A percentile compares a stretch with the other conserved stretches of the same genome.
Conservation (phyloP, 2,113 vertebrate species). For the Struthio camelus region DNA sequence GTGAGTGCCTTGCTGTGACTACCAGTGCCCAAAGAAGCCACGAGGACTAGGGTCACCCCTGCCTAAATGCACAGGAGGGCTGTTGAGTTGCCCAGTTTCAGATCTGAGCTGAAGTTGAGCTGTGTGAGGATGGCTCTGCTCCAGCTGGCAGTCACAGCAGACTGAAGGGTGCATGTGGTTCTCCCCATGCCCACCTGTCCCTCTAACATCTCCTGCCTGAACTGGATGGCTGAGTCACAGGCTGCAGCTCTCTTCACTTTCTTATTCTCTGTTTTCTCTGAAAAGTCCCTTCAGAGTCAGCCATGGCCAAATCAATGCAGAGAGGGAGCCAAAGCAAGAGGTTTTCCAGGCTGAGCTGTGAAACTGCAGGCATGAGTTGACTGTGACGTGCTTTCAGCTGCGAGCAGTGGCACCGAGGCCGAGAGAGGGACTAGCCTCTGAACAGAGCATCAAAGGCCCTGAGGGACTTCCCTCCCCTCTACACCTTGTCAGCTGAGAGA, state of each 20-base stretch:
- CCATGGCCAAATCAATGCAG: not conserved
- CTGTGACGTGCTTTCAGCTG: not conserved
- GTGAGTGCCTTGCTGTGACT: not conserved
- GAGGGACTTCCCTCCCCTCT: not conserved
- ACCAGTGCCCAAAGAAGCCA: not conserved
- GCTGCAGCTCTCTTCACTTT: not conserved
- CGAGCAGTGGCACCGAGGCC: rapidly evolving
- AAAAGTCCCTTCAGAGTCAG: rapidly evolving
- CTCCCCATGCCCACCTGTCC: too few relatives aligned
- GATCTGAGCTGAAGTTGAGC: not conserved
- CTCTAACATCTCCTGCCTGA: too few relatives aligned
- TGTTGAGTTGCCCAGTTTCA: not conserved
- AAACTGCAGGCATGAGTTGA: not conserved
- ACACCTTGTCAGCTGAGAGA: not conserved
- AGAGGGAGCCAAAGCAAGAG: not conserved
- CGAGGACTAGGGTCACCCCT: not conserved
- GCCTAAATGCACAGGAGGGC: not conserved
- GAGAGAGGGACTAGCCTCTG: not conserved
- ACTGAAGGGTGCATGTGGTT: not conserved
- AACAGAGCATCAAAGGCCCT: not conserved
- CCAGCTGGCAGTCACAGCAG: not conserved
- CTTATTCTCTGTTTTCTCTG: not conserved
- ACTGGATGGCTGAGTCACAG: not conserved
- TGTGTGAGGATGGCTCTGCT: not conserved
- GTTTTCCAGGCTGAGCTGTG: not conserved